A percentile compares a stretch with the other conserved stretches of the same genome.
phyloP scores from a whole-genome alignment of 2,113 vertebrate genomes.

The Erinaceus europaeus region DNA sequence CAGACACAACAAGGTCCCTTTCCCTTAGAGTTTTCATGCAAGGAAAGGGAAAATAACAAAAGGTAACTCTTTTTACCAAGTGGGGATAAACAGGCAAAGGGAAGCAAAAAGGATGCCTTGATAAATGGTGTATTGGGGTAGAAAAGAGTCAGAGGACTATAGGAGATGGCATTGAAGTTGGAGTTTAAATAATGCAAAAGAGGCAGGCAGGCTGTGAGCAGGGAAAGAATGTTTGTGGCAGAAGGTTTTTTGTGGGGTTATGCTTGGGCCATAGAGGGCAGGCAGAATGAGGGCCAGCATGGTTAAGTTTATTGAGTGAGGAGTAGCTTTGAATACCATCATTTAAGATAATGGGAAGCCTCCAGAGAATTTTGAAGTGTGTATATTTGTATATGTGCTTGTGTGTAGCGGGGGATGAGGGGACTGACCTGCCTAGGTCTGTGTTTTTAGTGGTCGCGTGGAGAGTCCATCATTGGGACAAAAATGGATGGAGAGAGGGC shows the following conservation, averaged over 20 bases:
- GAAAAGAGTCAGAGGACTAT: neutral
- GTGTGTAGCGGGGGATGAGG: too few relatives aligned
- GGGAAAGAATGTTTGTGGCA: too few relatives aligned
- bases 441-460: neutral
- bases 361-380: neutral
- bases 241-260: neutral
- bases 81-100: neutral
- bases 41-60: neutral
- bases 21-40: accelerated
- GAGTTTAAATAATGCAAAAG: neutral
- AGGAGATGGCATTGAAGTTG: neutral
- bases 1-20: neutral
- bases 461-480: neutral
- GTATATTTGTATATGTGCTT: too few relatives aligned
- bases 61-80: neutral
- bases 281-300: neutral
- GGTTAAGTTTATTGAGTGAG: neutral
- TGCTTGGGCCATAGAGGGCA: too few relatives aligned
- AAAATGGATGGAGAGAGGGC: neutral
- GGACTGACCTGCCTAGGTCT: neutral
- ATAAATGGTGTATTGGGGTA: neutral
- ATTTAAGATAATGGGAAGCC: neutral
- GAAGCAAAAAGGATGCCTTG: neutral
- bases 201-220: neutral
- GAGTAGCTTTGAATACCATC: too few relatives aligned